Percentiles rank a stretch among this genome's conserved stretches.
Evolutionary conservation across 1,140 invertebrate species (phyloP).

Genomic region (Musca domestica): DNA sequence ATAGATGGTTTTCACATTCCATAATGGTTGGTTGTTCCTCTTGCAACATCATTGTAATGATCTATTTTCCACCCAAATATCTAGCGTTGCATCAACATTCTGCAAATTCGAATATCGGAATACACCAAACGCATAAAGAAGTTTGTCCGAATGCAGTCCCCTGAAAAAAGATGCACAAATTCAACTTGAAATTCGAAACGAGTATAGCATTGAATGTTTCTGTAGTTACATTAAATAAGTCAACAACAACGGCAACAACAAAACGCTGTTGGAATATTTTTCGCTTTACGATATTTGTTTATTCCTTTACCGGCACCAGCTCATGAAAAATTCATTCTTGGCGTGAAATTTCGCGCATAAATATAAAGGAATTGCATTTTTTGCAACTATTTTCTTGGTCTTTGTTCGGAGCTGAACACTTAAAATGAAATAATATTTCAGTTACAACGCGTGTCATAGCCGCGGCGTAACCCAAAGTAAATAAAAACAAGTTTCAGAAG

Average conservation of each 20-base stretch:
- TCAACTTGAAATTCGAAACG: too few species aligned
- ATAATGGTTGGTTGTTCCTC: too few species aligned
- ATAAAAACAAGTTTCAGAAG: too few species aligned
- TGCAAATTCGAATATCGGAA: neutral
- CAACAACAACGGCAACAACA: neutral
- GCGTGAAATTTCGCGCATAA: slow-evolving; percentile 53
- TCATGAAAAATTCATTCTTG: slow-evolving; percentile 54
- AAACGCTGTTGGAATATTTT: too few species aligned
- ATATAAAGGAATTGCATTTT: slow-evolving; percentile 49
- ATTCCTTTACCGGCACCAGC: slow-evolving; percentile 10
- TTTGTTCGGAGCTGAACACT: neutral
- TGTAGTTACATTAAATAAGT: too few species aligned
- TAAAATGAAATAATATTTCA: slow-evolving; percentile 37
- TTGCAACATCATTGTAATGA: too few species aligned
- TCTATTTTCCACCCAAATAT: too few species aligned
- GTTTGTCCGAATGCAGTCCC: neutral
- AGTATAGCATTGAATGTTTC: too few species aligned
- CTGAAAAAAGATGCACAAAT: too few species aligned
- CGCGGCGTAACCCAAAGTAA: slow-evolving; percentile 6
- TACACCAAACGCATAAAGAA: neutral
- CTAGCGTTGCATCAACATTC: neutral
- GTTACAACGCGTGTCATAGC: slow-evolving; percentile 47
- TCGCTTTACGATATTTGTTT: too few species aligned
- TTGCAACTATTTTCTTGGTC: slow-evolving; percentile 27
- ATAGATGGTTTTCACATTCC: too few species aligned